Evolutionary conservation across 2,797 vertebrate genomes (phyloP).

Genomic region (Intellagama lesueurii): DNA sequence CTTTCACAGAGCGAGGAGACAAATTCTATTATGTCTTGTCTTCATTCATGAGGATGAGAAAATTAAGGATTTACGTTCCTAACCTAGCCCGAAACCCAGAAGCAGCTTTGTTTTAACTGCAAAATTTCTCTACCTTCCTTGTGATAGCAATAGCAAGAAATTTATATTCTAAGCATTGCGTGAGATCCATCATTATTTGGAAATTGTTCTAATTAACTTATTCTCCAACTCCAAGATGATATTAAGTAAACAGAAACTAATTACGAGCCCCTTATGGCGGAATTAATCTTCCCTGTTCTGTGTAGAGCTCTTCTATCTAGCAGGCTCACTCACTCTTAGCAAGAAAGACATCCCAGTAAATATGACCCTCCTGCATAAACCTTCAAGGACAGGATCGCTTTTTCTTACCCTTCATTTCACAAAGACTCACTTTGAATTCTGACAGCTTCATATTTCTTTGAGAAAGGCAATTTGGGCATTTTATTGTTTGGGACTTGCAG

Average conservation of each 20-base stretch:
- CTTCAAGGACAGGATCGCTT: background rate
- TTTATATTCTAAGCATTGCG: constrained; percentile 39
- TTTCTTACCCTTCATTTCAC: constrained; percentile 11
- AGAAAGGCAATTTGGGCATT: constrained; percentile 7
- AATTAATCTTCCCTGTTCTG: constrained; percentile 34
- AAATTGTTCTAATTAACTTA: constrained; percentile 55
- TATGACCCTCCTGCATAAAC: constrained; percentile 6
- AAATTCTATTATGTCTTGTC: no score
- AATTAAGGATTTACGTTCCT: no score
- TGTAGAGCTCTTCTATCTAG: constrained; percentile 18
- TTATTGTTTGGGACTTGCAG: background rate
- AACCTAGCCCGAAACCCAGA: background rate
- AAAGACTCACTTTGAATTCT: constrained; percentile 10
- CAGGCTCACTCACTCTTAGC: constrained; percentile 14
- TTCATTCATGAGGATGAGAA: no score
- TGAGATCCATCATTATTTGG: constrained; percentile 19
- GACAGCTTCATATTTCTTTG: constrained; percentile 15
- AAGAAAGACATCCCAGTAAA: constrained; percentile 33
- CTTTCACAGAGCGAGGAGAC: no score
- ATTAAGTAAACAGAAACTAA: constrained; percentile 54
- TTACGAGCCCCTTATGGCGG: constrained; percentile 35
- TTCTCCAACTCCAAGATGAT: constrained; percentile 46
- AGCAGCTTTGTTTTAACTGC: background rate
- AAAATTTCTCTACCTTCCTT: background rate
- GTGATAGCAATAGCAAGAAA: background rate